Evolutionary conservation across 2,113 vertebrate genomes (phyloP), one percentile per base, ranked within the genome.

Genomic region (Hydrochoerus hydrochaeris): DNA sequence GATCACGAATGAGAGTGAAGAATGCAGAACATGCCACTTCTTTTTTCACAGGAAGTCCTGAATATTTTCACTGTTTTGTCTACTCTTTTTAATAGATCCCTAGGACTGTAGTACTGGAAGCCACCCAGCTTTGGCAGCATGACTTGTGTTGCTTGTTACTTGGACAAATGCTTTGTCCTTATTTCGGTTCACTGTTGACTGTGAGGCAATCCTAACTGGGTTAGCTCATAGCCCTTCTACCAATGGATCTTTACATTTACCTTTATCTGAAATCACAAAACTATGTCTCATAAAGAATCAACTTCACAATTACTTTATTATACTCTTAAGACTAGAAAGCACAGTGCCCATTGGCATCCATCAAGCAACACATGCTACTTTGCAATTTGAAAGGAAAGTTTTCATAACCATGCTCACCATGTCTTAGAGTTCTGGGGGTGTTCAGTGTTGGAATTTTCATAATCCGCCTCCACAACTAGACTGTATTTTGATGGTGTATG

Each of bases 141-240:
- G 38, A 49, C 11, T 32, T 62, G 10, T 19, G 22, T 6, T 75
- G 8, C 38, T 24, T 38, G 52, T 41, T 54, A 49, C 35, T 58
- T 52, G 38, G 30, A 57, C 1, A 20, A 1, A 3, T 35, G 14
- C 1, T 85, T 84, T 60, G 83, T 13, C 26, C 63, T 38, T 24
- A 11, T 7, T 19, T 63, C 85, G 49, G 1, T 32, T 85, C 17
- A 24, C 30, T 44, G 41, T 2, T 41, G 30, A 5, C 7, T 41
- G 10, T 7, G 58, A 19, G 4, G 28, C 35, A 0, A 24, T 3
- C 10, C 28, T 11, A 58, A 0, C 7, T 30, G 63, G 4, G 10
- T 65, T 54, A 62, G 28, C 7, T 28, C 7, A 35, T 24, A n/a
- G 17, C 30, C 4, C 14, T 77, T 86, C 19, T 7, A 22, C 20